Evolutionary conservation across 1,140 invertebrate species (phyloP).

Genomic region (Augochlora pura): DNA sequence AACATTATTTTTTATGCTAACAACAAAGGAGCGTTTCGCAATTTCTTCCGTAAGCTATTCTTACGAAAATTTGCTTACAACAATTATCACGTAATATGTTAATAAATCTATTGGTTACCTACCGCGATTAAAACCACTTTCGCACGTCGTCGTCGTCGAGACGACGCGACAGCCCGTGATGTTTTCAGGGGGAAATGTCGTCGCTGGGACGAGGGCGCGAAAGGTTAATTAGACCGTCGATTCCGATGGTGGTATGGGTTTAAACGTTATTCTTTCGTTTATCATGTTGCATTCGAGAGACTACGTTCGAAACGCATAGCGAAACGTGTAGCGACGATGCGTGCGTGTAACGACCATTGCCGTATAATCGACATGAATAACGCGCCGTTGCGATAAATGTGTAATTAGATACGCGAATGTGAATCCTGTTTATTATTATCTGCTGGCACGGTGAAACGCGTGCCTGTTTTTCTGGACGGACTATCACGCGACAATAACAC

Average conservation of each 20-base stretch:
- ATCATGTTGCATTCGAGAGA: background rate
- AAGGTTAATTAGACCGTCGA: constrained; percentile 18
- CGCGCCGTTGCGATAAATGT: constrained; percentile 30
- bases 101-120: too few relatives aligned
- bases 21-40: too few relatives aligned
- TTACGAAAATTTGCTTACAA: too few relatives aligned
- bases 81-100: too few relatives aligned
- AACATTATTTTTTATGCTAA: too few relatives aligned
- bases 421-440: constrained; percentile 37
- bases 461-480: background rate
- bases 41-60: too few relatives aligned
- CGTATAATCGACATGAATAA: constrained; percentile 28
- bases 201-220: background rate
- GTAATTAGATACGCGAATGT: constrained; percentile 45
- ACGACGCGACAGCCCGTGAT: background rate
- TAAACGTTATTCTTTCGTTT: constrained; percentile 20
- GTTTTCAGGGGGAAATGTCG: background rate
- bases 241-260: background rate
- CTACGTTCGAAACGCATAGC: background rate
- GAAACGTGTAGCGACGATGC: constrained; percentile 27
- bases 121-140: background rate
- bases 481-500: constrained; percentile 13
- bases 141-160: too few relatives aligned
- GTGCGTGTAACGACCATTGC: constrained; percentile 22
- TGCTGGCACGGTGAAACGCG: constrained; percentile 9